A percentile compares a stretch with the other conserved stretches of the same genome.
Conservation (phyloP, 1,140 invertebrate genomes). For the Lamellibrachia luymesi region DNA sequence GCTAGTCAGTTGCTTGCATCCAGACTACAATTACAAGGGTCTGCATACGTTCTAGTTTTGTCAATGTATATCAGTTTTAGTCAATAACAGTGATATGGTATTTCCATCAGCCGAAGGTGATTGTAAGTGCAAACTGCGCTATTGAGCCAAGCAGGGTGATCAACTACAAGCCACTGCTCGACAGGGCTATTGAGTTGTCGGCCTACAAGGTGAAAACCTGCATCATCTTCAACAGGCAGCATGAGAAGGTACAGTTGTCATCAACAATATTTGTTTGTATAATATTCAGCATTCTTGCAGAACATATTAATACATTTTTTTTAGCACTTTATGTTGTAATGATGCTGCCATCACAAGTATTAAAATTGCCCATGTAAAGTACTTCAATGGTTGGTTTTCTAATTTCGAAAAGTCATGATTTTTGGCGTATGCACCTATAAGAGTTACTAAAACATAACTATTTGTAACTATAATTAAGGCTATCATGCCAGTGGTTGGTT, state of each 20-base stretch:
- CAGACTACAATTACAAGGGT: background rate
- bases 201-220: slow-evolving; percentile 69
- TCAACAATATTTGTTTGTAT: too few species aligned
- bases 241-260: background rate
- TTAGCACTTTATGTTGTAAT: too few species aligned
- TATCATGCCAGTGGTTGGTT: too few species aligned
- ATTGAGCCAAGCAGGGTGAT: slow-evolving; percentile 83
- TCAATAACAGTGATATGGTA: background rate
- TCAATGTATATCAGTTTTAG: background rate
- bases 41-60: background rate
- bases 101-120: slow-evolving; percentile 69
- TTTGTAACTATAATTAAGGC: too few species aligned
- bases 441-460: too few species aligned
- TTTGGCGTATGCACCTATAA: too few species aligned
- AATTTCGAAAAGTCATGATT: too few species aligned
- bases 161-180: slow-evolving; percentile 83
- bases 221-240: slow-evolving; percentile 69
- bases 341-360: too few species aligned
- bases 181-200: slow-evolving; percentile 76
- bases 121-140: slow-evolving; percentile 86
- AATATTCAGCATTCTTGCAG: too few species aligned
- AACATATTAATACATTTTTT: too few species aligned
- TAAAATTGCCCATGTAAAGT: too few species aligned
- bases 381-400: too few species aligned
- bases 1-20: background rate